phyloP scores from a whole-genome alignment of 2,113 vertebrate genomes.

The Trogon melanurus region DNA sequence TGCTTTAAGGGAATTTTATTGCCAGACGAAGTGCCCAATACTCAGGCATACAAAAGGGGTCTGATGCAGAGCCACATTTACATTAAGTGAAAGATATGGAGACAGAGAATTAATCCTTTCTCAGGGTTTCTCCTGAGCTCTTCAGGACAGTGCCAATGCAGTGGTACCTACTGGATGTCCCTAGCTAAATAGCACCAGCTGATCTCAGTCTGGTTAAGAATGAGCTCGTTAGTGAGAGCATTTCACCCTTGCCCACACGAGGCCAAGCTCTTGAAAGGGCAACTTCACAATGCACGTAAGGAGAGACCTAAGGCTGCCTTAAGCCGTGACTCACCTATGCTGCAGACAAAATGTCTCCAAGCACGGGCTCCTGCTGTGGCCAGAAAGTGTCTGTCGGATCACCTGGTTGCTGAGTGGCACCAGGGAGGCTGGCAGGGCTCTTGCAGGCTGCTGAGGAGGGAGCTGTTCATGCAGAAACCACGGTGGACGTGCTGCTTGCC shows the following conservation, averaged over 20 bases:
- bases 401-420: background rate
- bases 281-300: background rate
- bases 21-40: background rate
- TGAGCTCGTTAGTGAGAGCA: background rate
- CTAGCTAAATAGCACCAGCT: background rate
- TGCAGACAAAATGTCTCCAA: background rate
- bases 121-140: background rate
- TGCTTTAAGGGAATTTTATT: background rate
- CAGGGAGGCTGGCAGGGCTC: background rate
- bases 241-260: background rate
- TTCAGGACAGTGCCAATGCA: background rate
- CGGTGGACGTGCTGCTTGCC: accelerated
- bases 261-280: background rate
- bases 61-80: background rate
- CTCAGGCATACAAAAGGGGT: background rate
- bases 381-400: background rate
- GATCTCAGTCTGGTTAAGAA: background rate
- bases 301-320: background rate
- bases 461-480: background rate
- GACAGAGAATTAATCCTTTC: background rate
- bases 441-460: background rate
- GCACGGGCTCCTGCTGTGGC: background rate
- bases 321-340: background rate
- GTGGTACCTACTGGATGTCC: background rate
- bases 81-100: background rate